Evolutionary conservation across 1,140 invertebrate species (phyloP), one percentile per base, ranked within the genome.

Genomic region (Rhynchophorus ferrugineus): DNA sequence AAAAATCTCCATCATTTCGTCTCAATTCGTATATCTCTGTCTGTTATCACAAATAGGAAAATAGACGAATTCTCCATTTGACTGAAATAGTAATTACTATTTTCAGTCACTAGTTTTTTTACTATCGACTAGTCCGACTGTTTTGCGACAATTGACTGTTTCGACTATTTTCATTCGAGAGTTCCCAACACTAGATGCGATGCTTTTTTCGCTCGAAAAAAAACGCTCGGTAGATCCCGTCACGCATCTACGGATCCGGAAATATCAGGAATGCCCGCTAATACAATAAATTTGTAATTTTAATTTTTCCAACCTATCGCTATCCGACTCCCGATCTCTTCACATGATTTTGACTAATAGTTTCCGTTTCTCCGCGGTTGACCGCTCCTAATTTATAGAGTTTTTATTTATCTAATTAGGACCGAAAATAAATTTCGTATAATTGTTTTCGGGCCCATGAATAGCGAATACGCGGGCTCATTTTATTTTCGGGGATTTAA

Each of bases 311-410:
- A 13, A 20, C n/a, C 19, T 6, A 5, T n/a, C 21, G 1, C 6
- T 24, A 43, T 43, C 41, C 24, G 24, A 11, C 20, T 13, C 24
- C 41, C 41, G 17, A 43, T 43, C 41, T 43, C 41, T 43, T 43
- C 41, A 14, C 33, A 35, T 39, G 53, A 44, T 55, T 55, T 49
- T 44, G 42, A 55, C 34, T 39, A 22, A 42, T 34, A 22, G 29
- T 35, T 50, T 43, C 48, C 38, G 37, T 39, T 49, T 29, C 24
- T 50, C 36, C 17, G 34, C 24, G 33, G 13, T 43, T 43, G 20
- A 43, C 21, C 14, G 38, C 16, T 22, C n/a, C 13, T 50, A 43
- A 24, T 21, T 44, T 44, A 14, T 14, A 14, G 37, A 1, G 13
- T 11, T 8, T 14, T 18, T 39, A 18, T 29, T 29, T 29, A 5